A percentile compares a stretch with the other conserved stretches of the same genome.
phyloP scores from a whole-genome alignment of 2,888 invertebrate species.

The Lobophora halterata region DNA sequence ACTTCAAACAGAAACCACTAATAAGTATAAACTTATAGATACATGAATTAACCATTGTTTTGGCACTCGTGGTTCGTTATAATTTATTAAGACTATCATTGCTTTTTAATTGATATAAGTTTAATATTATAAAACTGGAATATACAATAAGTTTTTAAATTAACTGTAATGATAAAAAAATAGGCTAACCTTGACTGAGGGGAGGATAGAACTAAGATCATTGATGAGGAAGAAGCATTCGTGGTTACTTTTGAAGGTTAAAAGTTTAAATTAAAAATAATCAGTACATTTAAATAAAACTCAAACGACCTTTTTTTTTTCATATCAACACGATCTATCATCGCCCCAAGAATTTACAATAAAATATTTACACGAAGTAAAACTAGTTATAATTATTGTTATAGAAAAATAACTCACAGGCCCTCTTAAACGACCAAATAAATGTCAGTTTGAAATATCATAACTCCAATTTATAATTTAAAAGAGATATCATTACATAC shows the following conservation, averaged over 20 bases:
- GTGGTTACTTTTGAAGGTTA: constrained; percentile 61
- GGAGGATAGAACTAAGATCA: constrained; percentile 37
- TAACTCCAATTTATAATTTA: constrained; percentile 14
- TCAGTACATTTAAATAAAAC: constrained; percentile 78
- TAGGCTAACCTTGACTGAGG: constrained; percentile 31
- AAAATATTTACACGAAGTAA: constrained; percentile 35
- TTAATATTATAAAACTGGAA: constrained; percentile 12
- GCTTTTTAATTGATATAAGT: constrained; percentile 20
- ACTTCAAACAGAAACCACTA: no score
- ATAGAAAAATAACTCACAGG: constrained; percentile 36
- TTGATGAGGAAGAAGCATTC: constrained; percentile 70
- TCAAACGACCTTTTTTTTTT: constrained; percentile 62
- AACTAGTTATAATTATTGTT: constrained; percentile 34
- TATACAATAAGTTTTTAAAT: constrained; percentile 14
- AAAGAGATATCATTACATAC: constrained; percentile 35
- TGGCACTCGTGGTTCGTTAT: constrained; percentile 26
- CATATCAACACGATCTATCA: constrained; percentile 27
- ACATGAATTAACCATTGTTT: constrained; percentile 20
- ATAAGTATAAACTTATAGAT: constrained; percentile 10
- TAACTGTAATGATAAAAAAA: no score
- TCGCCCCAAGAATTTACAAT: constrained; percentile 15
- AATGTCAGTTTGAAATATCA: constrained; percentile 22
- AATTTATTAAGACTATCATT: constrained; percentile 17
- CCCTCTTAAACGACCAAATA: constrained; percentile 36
- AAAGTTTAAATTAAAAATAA: constrained; percentile 73